phyloP scores from a whole-genome alignment of 2,113 vertebrate species.

The Percopsis transmontana region DNA sequence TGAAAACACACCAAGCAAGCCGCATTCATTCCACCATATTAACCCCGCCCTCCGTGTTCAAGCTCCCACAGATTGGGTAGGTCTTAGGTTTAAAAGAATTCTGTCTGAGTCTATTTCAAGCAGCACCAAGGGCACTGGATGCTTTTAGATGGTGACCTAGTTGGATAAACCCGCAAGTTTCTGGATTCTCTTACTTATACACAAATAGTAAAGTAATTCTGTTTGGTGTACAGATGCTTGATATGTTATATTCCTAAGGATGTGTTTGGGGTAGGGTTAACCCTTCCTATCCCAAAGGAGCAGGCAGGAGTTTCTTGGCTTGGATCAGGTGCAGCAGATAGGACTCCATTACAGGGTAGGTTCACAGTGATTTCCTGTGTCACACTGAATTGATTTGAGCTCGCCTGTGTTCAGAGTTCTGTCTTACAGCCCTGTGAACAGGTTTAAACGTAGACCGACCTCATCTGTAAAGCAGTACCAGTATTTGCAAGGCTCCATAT shows the following conservation, averaged over 20 bases:
- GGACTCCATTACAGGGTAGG: conserved; percentile 66
- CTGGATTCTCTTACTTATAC: conserved; percentile 64
- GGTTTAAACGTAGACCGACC: conserved; percentile 68
- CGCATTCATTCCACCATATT: background rate
- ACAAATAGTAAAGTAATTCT: conserved; percentile 30
- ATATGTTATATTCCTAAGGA: conserved; percentile 30
- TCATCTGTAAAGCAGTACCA: conserved; percentile 73
- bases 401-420: conserved; percentile 62
- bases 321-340: conserved; percentile 66
- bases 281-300: conserved; percentile 22
- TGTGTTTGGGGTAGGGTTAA: conserved; percentile 34
- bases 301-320: conserved; percentile 12
- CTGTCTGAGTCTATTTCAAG: conserved; percentile 75
- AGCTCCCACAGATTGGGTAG: conserved; percentile 40
- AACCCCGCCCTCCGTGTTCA: conserved; percentile 19
- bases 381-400: conserved; percentile 67
- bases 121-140: conserved; percentile 75
- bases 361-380: conserved; percentile 65
- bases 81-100: conserved; percentile 67
- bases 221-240: background rate
- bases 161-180: conserved; percentile 71
- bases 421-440: conserved; percentile 69
- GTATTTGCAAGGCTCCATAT: conserved; percentile 49
- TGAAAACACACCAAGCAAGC: background rate
- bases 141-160: conserved; percentile 76